A percentile compares a stretch with the other conserved stretches of the same genome.
Evolutionary conservation across 2,797 vertebrate species (phyloP).

Genomic region (Aldrovandia affinis): DNA sequence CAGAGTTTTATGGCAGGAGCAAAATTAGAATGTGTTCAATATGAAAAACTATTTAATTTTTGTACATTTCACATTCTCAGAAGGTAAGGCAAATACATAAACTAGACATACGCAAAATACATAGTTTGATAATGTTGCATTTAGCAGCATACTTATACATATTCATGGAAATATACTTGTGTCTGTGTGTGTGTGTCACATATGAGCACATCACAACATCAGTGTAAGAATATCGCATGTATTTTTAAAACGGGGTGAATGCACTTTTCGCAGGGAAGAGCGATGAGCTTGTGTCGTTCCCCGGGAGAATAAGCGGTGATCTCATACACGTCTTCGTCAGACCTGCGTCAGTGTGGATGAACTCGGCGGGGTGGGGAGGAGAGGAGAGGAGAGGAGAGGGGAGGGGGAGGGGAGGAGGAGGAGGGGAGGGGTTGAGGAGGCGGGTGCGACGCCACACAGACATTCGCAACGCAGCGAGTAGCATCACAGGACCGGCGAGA

Average conservation of each 20-base stretch:
- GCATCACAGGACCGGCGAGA: slow-evolving; percentile 50
- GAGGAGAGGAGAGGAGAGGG: slow-evolving; percentile 61
- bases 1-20: too few relatives aligned
- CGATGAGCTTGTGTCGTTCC: slow-evolving; percentile 67
- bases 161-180: not conserved
- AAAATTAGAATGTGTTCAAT: too few relatives aligned
- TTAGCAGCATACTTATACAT: not conserved
- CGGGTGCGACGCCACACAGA: slow-evolving; percentile 66
- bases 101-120: too few relatives aligned
- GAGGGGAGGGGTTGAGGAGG: slow-evolving; percentile 51
- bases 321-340: slow-evolving; percentile 88
- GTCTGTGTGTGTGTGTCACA: not conserved
- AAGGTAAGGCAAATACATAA: too few relatives aligned
- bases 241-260: fast-evolving
- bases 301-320: slow-evolving; percentile 72
- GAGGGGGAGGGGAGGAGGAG: slow-evolving; percentile 55
- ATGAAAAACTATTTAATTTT: too few relatives aligned
- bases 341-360: slow-evolving; percentile 90
- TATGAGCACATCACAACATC: slow-evolving; percentile 15
- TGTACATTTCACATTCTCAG: too few relatives aligned
- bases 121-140: too few relatives aligned
- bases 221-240: fast-evolving
- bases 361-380: slow-evolving; percentile 70
- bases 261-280: slow-evolving; percentile 58
- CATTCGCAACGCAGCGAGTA: slow-evolving; percentile 59